Percentiles rank a stretch among this genome's conserved stretches.
These are phyloP conservation scores for Aldrovandia affinis DNA, from an alignment of 2,797 vertebrate species.

Conservation along the genomic window DNA sequence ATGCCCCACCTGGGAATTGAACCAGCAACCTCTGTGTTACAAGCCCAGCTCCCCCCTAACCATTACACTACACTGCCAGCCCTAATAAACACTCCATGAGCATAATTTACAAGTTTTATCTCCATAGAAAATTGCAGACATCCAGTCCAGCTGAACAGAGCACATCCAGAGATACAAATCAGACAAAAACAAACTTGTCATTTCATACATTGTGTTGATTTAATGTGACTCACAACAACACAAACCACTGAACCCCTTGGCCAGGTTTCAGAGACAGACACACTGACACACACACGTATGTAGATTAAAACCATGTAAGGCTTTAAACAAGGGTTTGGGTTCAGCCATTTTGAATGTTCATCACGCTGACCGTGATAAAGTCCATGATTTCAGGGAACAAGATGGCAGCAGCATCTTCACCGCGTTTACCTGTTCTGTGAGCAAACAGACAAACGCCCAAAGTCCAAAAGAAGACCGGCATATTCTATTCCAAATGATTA, in stretches of 20 bases:
- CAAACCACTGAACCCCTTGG: not conserved
- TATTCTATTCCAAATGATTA: not conserved
- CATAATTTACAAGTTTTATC: not conserved
- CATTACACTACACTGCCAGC: too few species aligned
- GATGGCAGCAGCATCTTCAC: not conserved
- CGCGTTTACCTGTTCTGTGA: not conserved
- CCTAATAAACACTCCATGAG: not conserved
- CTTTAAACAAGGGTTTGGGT: not conserved
- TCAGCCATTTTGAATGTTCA: not conserved
- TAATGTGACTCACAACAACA: not conserved
- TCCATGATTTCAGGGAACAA: not conserved
- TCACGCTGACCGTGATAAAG: not conserved
- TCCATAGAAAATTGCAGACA: not conserved
- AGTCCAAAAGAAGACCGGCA: not conserved
- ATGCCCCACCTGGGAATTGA: too few species aligned
- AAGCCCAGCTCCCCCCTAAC: too few species aligned
- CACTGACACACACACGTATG: not conserved
- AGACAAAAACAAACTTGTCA: not conserved
- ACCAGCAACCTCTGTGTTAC: too few species aligned
- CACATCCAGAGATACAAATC: not conserved
- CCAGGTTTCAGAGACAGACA: not conserved
- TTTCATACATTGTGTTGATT: not conserved
- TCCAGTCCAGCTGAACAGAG: not conserved
- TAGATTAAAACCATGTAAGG: slow-evolving; percentile 3
- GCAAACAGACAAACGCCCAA: not conserved